Evolutionary conservation across 30 jellyfish, hydroid and myxozoan species (phyloP).

Genomic region (Cassiopea xamachana): DNA sequence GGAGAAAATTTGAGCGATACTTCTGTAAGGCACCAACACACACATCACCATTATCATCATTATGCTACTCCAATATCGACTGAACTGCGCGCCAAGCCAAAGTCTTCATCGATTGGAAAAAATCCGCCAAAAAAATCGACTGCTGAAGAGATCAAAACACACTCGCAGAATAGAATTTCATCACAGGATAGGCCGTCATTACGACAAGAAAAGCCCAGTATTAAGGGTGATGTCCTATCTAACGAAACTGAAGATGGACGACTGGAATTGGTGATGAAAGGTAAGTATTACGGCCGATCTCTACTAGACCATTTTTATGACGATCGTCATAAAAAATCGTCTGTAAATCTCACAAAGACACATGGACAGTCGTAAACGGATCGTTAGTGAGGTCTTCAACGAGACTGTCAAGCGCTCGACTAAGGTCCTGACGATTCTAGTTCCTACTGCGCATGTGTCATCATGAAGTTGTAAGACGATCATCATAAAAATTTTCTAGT

Average conservation of each 20-base stretch:
- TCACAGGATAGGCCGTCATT: background rate
- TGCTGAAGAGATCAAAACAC: background rate
- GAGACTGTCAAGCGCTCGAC: too few species aligned
- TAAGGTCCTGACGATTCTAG: too few species aligned
- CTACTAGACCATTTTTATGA: too few species aligned
- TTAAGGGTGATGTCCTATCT: background rate
- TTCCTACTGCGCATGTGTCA: too few species aligned
- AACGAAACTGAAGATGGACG: background rate
- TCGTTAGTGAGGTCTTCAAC: too few species aligned
- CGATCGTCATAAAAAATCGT: too few species aligned
- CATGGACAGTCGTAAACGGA: too few species aligned
- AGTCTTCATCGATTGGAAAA: background rate
- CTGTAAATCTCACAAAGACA: too few species aligned
- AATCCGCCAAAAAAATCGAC: background rate
- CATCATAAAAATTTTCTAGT: too few species aligned
- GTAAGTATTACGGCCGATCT: background rate
- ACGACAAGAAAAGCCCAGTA: background rate
- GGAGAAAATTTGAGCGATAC: conserved; percentile 23
- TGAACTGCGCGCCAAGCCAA: background rate
- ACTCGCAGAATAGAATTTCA: background rate
- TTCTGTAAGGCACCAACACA: conserved; percentile 71
- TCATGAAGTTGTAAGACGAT: too few species aligned
- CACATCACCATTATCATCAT: conserved; percentile 89
- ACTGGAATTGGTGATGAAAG: background rate
- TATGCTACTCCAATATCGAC: background rate